A percentile compares a stretch with the other conserved stretches of the same genome.
Conservation (phyloP, 1,140 invertebrate genomes). For the Hesperophylax magnus region DNA sequence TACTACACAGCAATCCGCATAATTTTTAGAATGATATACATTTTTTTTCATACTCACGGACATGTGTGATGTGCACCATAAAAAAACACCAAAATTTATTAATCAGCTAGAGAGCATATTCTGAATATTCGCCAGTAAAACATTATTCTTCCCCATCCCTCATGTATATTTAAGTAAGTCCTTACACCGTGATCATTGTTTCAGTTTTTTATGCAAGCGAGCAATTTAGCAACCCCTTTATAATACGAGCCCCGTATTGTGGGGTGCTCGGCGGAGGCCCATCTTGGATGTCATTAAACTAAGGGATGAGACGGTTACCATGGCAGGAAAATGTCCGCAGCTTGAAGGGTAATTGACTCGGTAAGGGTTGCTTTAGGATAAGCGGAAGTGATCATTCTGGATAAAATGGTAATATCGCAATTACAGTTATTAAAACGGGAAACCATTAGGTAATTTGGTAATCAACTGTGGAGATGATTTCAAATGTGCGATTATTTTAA, state of each 20-base stretch:
- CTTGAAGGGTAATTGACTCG: slow-evolving; percentile 7
- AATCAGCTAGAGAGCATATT: neutral
- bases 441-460: too few species aligned
- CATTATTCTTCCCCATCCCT: slow-evolving; percentile 27
- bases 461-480: too few species aligned
- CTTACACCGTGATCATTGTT: slow-evolving; percentile 49
- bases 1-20: too few species aligned
- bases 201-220: slow-evolving; percentile 46
- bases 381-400: too few species aligned
- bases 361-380: neutral
- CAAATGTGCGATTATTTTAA: too few species aligned
- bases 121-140: neutral
- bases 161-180: slow-evolving; percentile 51
- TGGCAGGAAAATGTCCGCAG: neutral
- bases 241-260: slow-evolving; percentile 16
- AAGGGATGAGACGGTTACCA: slow-evolving; percentile 24
- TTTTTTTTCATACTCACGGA: too few species aligned
- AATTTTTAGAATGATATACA: too few species aligned
- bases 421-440: too few species aligned
- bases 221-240: slow-evolving; percentile 52
- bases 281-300: slow-evolving; percentile 18
- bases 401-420: too few species aligned
- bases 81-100: too few species aligned
- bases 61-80: too few species aligned
- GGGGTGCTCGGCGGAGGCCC: neutral